These are phyloP conservation scores for Brachypteracias leptosomus DNA, from an alignment of 2,113 vertebrate genomes.

Conservation along the genomic window DNA sequence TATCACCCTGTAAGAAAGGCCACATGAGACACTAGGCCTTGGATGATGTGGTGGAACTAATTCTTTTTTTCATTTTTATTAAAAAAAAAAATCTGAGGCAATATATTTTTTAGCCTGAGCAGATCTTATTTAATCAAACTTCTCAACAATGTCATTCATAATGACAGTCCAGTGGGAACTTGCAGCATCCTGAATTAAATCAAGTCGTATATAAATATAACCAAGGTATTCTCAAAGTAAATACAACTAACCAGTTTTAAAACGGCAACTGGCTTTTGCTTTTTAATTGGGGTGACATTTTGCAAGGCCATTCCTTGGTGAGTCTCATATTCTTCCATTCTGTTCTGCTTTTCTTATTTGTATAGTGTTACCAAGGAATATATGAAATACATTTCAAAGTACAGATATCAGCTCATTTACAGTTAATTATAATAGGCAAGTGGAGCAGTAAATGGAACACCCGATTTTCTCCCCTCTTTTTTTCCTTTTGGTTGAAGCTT, in stretches of 20 bases:
- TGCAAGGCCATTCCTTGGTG: conserved; percentile 70
- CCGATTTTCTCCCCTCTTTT: conserved; percentile 46
- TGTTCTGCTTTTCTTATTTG: conserved; percentile 61
- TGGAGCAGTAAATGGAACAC: conserved; percentile 73
- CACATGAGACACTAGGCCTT: background rate
- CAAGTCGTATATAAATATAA: conserved; percentile 57
- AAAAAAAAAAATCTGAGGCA: background rate
- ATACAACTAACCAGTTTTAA: conserved; percentile 51
- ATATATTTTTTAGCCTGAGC: background rate
- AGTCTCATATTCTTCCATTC: conserved; percentile 40
- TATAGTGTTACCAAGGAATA: conserved; percentile 62
- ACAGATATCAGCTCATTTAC: conserved; percentile 76
- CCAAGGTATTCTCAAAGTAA: conserved; percentile 68
- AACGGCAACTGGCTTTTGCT: conserved; percentile 29
- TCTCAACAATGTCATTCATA: conserved; percentile 60
- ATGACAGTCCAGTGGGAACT: conserved; percentile 53
- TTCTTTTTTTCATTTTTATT: background rate
- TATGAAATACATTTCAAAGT: conserved; percentile 73
- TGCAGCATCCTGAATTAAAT: conserved; percentile 71
- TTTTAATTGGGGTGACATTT: conserved; percentile 68
- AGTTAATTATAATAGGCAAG: conserved; percentile 79
- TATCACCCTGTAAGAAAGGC: background rate
- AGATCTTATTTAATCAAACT: conserved; percentile 58
- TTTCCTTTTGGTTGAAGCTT: conserved; percentile 66
- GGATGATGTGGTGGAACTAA: background rate